Percentiles rank a stretch among this genome's conserved stretches.
Evolutionary conservation across 1,140 invertebrate species (phyloP).

Genomic region (Homarus americanus): DNA sequence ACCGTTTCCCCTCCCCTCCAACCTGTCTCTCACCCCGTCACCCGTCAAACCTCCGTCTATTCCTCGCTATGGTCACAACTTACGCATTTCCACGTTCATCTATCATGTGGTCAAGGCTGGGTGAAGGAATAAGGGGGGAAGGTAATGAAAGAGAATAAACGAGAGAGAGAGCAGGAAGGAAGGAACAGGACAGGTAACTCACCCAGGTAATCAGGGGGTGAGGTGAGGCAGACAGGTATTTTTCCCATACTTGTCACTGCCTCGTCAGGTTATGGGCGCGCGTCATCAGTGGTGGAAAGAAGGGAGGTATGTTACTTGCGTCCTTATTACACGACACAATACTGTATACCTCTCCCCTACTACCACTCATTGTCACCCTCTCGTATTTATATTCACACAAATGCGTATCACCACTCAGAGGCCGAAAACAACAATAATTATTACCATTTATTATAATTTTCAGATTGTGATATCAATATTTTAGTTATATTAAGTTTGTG

Average conservation of each 20-base stretch:
- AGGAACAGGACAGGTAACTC: too few species aligned
- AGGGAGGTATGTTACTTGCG: not conserved
- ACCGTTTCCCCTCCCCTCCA: too few species aligned
- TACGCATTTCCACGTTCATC: not conserved
- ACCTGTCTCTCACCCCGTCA: too few species aligned
- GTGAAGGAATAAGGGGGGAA: not conserved
- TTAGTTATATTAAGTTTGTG: too few species aligned
- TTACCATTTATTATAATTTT: too few species aligned
- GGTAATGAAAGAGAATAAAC: conserved; percentile 6
- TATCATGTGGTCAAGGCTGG: not conserved
- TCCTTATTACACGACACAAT: not conserved
- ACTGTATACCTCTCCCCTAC: not conserved
- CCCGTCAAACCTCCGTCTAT: too few species aligned
- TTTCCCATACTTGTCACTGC: conserved; percentile 44
- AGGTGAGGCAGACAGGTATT: too few species aligned
- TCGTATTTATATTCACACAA: not conserved
- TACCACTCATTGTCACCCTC: not conserved
- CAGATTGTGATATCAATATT: too few species aligned
- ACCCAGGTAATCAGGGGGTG: too few species aligned
- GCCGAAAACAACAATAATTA: too few species aligned
- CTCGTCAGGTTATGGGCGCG: not conserved
- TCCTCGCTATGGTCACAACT: too few species aligned
- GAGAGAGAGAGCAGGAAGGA: not conserved
- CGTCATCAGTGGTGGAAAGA: too few species aligned
- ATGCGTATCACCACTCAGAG: not conserved